A percentile compares a stretch with the other conserved stretches of the same genome.
phyloP scores from a whole-genome alignment of 1,140 invertebrate species.

The Lucilia sericata region DNA sequence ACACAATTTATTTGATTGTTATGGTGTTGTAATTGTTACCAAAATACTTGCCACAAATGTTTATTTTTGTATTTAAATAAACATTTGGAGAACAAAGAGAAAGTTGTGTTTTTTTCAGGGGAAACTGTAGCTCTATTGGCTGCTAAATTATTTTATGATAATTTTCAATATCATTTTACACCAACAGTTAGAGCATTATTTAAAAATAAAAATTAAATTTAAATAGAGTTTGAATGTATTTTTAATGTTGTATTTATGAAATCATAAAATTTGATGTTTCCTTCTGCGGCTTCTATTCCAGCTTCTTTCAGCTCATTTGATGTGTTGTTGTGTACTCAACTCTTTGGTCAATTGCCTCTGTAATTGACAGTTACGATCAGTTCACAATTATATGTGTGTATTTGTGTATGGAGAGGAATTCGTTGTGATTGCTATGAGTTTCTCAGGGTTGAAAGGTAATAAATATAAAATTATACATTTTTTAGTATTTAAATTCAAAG shows the following conservation, averaged over 20 bases:
- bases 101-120: not conserved
- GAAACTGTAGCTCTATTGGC: too few relatives aligned
- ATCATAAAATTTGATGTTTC: slow-evolving; percentile 68
- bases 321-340: not conserved
- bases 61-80: slow-evolving; percentile 4
- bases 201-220: not conserved
- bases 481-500: too few relatives aligned
- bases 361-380: slow-evolving; percentile 44
- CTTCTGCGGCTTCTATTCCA: slow-evolving; percentile 1
- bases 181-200: not conserved
- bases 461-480: too few relatives aligned
- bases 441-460: too few relatives aligned
- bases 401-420: not conserved
- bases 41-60: not conserved
- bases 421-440: not conserved
- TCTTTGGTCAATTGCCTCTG: slow-evolving; percentile 20
- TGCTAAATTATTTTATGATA: not conserved
- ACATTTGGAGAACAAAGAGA: slow-evolving; percentile 3
- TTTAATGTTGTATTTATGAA: slow-evolving; percentile 60
- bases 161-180: slow-evolving; percentile 1
- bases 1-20: not conserved
- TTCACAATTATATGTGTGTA: slow-evolving; percentile 38
- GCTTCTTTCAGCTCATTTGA: not conserved
- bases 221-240: not conserved
- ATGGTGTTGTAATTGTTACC: not conserved